Conservation (phyloP, 2,113 vertebrate genomes). For the Clarias magur region DNA sequence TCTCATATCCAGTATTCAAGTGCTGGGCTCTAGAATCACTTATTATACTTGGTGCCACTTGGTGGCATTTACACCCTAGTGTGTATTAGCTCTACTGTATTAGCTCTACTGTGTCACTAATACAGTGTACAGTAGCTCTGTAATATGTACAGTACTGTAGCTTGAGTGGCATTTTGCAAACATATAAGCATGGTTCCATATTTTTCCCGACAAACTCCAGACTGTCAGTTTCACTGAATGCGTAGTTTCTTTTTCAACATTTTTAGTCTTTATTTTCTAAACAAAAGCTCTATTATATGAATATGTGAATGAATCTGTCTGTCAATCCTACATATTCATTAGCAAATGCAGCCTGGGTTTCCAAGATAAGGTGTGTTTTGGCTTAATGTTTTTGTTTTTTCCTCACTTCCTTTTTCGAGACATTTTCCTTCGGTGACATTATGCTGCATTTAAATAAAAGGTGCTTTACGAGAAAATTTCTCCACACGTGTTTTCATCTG, state of each 20-base stretch:
- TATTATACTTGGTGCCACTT: neutral
- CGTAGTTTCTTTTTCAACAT: neutral
- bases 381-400: constrained; percentile 34
- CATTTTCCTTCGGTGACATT: constrained; percentile 44
- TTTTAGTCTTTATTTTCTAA: neutral
- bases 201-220: neutral
- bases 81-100: neutral
- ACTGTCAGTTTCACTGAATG: neutral
- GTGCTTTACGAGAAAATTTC: constrained; percentile 13
- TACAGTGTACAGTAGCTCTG: neutral
- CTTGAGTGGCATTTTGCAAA: neutral
- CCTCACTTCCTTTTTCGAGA: constrained; percentile 28
- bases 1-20: neutral
- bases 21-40: neutral
- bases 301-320: constrained; percentile 31
- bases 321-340: constrained; percentile 33
- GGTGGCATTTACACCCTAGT: neutral
- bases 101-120: neutral
- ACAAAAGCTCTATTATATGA: constrained; percentile 33
- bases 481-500: constrained; percentile 48
- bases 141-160: neutral
- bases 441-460: constrained; percentile 48
- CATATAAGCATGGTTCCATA: neutral
- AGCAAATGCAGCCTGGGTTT: constrained; percentile 43
- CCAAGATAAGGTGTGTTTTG: constrained; percentile 43